These are phyloP conservation scores for Argyra leucocephala DNA, from an alignment of 2,888 invertebrate genomes.

Conservation along the genomic window DNA sequence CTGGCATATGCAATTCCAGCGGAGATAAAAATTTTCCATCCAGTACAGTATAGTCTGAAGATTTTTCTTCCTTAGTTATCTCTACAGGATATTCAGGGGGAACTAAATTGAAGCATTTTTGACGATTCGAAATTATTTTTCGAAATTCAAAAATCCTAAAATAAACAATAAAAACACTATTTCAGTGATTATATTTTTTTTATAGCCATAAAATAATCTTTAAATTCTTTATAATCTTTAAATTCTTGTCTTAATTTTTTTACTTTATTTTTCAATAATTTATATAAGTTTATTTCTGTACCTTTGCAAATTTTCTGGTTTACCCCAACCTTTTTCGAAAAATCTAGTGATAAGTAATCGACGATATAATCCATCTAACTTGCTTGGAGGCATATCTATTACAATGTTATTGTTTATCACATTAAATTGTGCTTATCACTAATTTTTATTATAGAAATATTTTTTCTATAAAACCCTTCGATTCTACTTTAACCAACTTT, in stretches of 20 bases:
- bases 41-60: constrained; percentile 61
- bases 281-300: constrained; percentile 35
- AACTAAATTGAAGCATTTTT: constrained; percentile 71
- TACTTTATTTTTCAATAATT: not conserved
- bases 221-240: too few relatives aligned
- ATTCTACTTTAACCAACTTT: too few relatives aligned
- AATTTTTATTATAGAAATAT: too few relatives aligned
- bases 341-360: constrained; percentile 80
- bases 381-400: constrained; percentile 49
- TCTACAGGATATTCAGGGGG: constrained; percentile 74
- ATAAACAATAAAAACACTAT: constrained; percentile 24
- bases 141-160: constrained; percentile 83
- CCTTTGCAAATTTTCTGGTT: constrained; percentile 82
- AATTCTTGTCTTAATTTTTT: too few relatives aligned
- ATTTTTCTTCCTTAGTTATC: constrained; percentile 72
- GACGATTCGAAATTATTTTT: constrained; percentile 74
- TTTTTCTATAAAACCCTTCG: too few relatives aligned
- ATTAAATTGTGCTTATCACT: too few relatives aligned
- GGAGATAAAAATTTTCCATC: constrained; percentile 87
- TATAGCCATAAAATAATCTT: too few relatives aligned
- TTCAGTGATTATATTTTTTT: too few relatives aligned
- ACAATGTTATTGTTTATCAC: not conserved
- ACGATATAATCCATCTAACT: constrained; percentile 71
- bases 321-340: constrained; percentile 95
- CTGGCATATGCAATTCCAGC: constrained; percentile 70